A percentile compares a stretch with the other conserved stretches of the same genome.
Evolutionary conservation across 2,888 invertebrate genomes (phyloP).

Genomic region (Netelia melanura): DNA sequence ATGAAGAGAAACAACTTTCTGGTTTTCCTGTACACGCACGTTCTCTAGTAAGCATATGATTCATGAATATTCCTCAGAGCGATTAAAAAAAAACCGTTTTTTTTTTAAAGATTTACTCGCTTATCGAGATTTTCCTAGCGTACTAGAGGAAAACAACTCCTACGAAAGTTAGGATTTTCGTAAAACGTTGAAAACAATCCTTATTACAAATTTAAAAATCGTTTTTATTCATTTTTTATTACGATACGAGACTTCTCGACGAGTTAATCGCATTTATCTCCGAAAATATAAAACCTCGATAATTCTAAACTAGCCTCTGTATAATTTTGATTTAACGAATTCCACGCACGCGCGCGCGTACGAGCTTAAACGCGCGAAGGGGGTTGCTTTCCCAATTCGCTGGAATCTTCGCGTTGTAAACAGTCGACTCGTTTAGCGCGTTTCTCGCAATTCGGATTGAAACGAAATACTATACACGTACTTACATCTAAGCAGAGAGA

Average conservation of each 20-base stretch:
- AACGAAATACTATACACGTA: slow-evolving; percentile 13
- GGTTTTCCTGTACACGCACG: slow-evolving; percentile 1
- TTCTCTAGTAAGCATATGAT: slow-evolving; percentile 3
- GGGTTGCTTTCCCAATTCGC: neutral
- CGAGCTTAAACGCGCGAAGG: neutral
- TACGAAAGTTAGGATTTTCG: no score
- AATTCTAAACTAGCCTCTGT: no score
- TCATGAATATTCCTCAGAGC: neutral
- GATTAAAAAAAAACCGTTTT: neutral
- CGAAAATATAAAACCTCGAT: no score
- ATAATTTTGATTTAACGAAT: no score
- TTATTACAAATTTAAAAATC: no score
- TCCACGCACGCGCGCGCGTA: neutral
- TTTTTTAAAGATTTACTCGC: neutral
- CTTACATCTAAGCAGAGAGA: slow-evolving; percentile 29
- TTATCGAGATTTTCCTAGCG: no score
- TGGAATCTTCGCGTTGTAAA: neutral
- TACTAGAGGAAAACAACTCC: no score
- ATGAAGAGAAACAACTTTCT: slow-evolving; percentile 49
- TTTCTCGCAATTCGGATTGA: slow-evolving; percentile 20
- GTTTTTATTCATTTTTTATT: no score
- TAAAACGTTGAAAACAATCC: no score
- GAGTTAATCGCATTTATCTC: no score
- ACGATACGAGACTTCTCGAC: no score
- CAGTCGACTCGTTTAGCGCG: neutral